Percentiles rank a stretch among this genome's conserved stretches.
Conservation (phyloP, 2,888 invertebrate genomes). For the Mesopsocus fuscifrons region DNA sequence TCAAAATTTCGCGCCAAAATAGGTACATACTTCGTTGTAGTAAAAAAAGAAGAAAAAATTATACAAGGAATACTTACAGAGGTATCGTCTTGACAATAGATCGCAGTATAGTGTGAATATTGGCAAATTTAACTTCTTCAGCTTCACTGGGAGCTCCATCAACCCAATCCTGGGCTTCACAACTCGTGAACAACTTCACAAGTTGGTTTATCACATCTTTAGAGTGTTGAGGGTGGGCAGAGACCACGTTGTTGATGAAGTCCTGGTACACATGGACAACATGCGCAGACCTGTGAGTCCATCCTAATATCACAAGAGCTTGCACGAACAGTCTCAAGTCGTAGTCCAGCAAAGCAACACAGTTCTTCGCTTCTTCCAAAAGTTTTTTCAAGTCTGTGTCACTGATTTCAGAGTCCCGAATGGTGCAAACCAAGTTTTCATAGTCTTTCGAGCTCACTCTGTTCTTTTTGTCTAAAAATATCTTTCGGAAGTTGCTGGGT, state of each 20-base stretch:
- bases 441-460: conserved; percentile 25
- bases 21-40: too few species aligned
- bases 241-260: conserved; percentile 44
- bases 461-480: conserved; percentile 25
- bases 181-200: conserved; percentile 25
- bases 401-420: conserved; percentile 30
- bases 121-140: conserved; percentile 34
- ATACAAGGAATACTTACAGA: conserved; percentile 28
- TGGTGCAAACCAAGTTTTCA: conserved; percentile 29
- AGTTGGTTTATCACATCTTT: conserved; percentile 38
- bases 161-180: conserved; percentile 35
- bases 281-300: conserved; percentile 31
- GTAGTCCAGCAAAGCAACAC: conserved; percentile 35
- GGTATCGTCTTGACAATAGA: conserved; percentile 33
- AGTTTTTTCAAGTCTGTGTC: conserved; percentile 36
- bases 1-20: too few species aligned
- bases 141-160: conserved; percentile 35
- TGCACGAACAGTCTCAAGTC: conserved; percentile 37
- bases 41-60: conserved; percentile 14
- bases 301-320: conserved; percentile 35
- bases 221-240: conserved; percentile 45
- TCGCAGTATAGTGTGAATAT: conserved; percentile 37
- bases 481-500: conserved; percentile 28
- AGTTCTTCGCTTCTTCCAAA: conserved; percentile 33
- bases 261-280: conserved; percentile 37